Evolutionary conservation across 64 coral and sea anemone species (phyloP), one percentile per base, ranked within the genome.

Genomic region (Dendronephthya gigantea): DNA sequence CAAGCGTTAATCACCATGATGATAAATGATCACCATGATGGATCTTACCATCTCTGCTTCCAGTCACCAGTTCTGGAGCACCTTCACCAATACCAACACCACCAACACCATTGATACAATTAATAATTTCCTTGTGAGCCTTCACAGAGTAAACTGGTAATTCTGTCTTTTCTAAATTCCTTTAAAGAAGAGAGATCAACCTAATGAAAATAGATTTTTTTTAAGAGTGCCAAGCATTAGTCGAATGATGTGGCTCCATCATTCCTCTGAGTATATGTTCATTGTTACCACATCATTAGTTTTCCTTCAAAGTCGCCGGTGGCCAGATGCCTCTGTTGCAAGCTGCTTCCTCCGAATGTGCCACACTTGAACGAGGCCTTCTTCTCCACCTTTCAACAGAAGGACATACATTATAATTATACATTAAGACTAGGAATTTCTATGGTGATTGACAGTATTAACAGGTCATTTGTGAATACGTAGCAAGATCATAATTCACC

Each of bases 291-390:
- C 82, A 98, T 93, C 95, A 98, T 98, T 87, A 98, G 91, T 37
- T 98, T 98, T 16, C 95, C 95, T 35, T 98, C 95, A 91, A 98
- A 97, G 76, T 97, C 94, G 31, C 94, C 94, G 69, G 94, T 97
- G 34, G 94, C 94, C 32, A 97, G 62, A 89, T 97, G 74, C 82
- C 94, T 89, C 47, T 97, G 94, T 16, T 97, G 94, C 48, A 97
- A 68, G 65, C 83, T 88, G 65, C 89, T 88, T 29, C 89, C 94
- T 59, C 92, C 92, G 90, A 97, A 97, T 49, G 94, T 93, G n/a
- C 94, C 91, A 88, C 94, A 97, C 84, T 97, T 97, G 7, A 97
- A 72, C 58, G 94, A 81, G 9, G 89, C 86, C 12, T 87, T 90
- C 56, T 97, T 97, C 84, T 97, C 94, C 81, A 93, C 94, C 94